Evolutionary conservation across 2,113 vertebrate species (phyloP).

Genomic region (Arenaria interpres): DNA sequence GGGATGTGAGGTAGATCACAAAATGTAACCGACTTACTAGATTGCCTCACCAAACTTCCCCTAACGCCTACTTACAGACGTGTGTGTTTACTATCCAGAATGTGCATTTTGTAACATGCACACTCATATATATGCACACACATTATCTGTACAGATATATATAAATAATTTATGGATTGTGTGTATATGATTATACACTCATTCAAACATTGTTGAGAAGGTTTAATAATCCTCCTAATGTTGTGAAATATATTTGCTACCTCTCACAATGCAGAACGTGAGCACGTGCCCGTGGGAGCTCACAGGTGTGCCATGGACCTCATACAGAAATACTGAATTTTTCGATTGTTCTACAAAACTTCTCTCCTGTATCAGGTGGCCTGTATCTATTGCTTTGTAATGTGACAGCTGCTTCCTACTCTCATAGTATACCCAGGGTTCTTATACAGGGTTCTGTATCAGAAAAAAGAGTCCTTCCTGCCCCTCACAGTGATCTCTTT

Average conservation of each 20-base stretch:
- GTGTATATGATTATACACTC: not conserved
- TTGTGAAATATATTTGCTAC: not conserved
- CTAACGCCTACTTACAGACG: not conserved
- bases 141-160: not conserved
- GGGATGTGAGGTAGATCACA: not conserved
- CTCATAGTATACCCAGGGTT: not conserved
- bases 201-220: not conserved
- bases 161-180: not conserved
- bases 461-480: not conserved
- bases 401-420: not conserved
- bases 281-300: not conserved
- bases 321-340: rapidly evolving
- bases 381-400: not conserved
- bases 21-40: not conserved
- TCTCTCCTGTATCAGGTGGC: not conserved
- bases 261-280: not conserved
- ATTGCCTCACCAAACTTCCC: not conserved
- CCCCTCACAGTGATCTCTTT: not conserved
- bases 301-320: not conserved
- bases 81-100: not conserved
- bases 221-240: not conserved
- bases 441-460: not conserved
- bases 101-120: not conserved
- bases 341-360: not conserved
- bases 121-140: too few relatives aligned